Base-by-base conservation (phyloP, 2,113 vertebrate genomes). In the Hydrochoerus hydrochaeris region DNA sequence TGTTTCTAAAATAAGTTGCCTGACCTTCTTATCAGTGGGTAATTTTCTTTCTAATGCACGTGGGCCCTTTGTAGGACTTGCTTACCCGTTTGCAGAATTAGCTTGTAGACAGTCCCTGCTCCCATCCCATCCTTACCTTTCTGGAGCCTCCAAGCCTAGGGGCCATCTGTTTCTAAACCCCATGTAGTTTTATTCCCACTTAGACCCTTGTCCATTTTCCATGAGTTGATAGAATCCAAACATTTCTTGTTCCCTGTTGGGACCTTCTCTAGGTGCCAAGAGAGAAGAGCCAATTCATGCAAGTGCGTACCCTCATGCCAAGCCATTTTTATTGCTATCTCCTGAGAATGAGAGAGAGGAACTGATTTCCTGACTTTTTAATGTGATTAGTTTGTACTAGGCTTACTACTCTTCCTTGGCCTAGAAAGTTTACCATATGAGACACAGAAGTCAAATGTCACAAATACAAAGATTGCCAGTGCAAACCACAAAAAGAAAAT, bases 171-270 rank as follows among this genome's bases (percentile, higher is more conserved):
- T 81, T 91, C 60, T 52, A 9, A 14, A 63, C 62, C 62, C 54
- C 63, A 26, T 41, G 20, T 90, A 58, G 52, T 82, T 32, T 38
- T n/a, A 73, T 71, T 82, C 26, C n/a, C 73, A 69, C 73, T 95
- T 89, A 93, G 87, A 84, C 77, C 32, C n/a, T 75, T 7, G 0
- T 83, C 41, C 16, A 69, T 87, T 90, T 91, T 60, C 58, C 60
- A 80, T 38, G 26, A 89, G 65, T 80, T 46, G 35, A 77, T 35
- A 89, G n/a, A 92, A 52, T 35, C 84, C 81, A 90, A 90, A 89
- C 95, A 69, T 44, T 67, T 90, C 46, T 88, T 82, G 10, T 12
- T 84, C 63, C 19, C 49, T 52, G 49, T 52, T 7, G 49, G 49
- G 49, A 12, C 49, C 49, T 52, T 52, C 49, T 52, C 49, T 49